These are phyloP conservation scores for Oxygymnocypris stewartii DNA, from an alignment of 2,113 vertebrate genomes.

Conservation along the genomic window DNA sequence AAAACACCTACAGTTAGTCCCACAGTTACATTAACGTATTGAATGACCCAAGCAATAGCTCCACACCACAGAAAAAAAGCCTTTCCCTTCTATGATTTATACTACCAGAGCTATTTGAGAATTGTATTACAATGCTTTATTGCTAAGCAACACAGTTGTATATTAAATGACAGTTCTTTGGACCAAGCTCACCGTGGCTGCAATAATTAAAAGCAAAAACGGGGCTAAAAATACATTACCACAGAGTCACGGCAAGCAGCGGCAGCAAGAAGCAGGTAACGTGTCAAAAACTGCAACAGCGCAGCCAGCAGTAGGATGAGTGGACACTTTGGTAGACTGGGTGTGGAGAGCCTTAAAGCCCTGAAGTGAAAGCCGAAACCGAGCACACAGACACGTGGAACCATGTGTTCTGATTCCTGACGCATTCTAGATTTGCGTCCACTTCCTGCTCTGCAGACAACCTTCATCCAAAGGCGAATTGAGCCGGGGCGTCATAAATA, in stretches of 20 bases:
- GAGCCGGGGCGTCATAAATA: conserved; percentile 66
- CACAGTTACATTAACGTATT: conserved; percentile 39
- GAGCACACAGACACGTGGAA: conserved; percentile 55
- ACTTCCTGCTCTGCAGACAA: conserved; percentile 74
- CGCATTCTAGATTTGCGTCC: conserved; percentile 70
- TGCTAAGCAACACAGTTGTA: background rate
- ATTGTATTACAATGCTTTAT: background rate
- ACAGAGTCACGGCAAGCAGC: background rate
- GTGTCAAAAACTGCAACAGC: conserved; percentile 26
- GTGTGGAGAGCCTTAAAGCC: conserved; percentile 49
- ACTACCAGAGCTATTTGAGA: conserved; percentile 11
- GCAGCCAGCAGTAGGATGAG: conserved; percentile 39
- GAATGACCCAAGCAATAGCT: conserved; percentile 38
- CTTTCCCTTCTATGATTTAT: background rate
- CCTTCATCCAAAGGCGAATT: conserved; percentile 69
- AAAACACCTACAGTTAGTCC: conserved; percentile 54
- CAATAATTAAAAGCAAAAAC: background rate
- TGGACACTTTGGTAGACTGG: conserved; percentile 45
- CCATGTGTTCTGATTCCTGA: conserved; percentile 66
- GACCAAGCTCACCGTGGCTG: background rate
- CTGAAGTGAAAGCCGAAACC: conserved; percentile 61
- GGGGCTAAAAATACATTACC: conserved; percentile 15
- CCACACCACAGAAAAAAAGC: background rate
- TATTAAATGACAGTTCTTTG: background rate
- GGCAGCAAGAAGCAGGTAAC: conserved; percentile 36